These are phyloP conservation scores for Pterois miles DNA, from an alignment of 2,797 vertebrate species.

Conservation along the genomic window DNA sequence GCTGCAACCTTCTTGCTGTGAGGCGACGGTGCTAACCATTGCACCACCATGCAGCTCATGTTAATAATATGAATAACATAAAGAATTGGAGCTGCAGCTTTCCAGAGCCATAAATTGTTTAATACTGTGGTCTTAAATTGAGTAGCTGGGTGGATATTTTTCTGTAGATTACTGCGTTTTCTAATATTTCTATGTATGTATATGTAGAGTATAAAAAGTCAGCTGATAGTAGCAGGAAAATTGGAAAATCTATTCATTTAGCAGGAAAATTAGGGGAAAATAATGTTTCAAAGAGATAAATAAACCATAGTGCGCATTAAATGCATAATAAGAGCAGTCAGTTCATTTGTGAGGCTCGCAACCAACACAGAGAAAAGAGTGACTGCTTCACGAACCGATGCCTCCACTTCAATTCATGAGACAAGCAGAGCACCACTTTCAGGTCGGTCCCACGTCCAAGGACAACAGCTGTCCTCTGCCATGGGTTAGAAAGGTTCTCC, in stretches of 20 bases:
- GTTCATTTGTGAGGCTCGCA: neutral
- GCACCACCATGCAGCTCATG: no score
- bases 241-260: neutral
- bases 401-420: neutral
- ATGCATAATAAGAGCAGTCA: neutral
- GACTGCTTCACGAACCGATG: neutral
- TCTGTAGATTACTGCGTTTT: neutral
- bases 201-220: neutral
- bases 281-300: neutral
- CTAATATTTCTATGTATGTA: neutral
- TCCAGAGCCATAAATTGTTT: neutral
- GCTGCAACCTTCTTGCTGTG: no score
- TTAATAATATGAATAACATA: neutral
- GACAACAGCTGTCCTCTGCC: slow-evolving; percentile 9
- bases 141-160: neutral
- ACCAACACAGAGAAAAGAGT: neutral
- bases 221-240: neutral
- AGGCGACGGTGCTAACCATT: no score
- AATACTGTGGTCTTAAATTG: neutral
- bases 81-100: neutral
- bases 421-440: neutral
- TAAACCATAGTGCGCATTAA: neutral
- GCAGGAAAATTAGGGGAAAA: neutral
- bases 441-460: neutral
- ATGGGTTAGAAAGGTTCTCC: neutral